Evolutionary conservation across 2,113 vertebrate genomes (phyloP).

Genomic region (Antigone vipio): DNA sequence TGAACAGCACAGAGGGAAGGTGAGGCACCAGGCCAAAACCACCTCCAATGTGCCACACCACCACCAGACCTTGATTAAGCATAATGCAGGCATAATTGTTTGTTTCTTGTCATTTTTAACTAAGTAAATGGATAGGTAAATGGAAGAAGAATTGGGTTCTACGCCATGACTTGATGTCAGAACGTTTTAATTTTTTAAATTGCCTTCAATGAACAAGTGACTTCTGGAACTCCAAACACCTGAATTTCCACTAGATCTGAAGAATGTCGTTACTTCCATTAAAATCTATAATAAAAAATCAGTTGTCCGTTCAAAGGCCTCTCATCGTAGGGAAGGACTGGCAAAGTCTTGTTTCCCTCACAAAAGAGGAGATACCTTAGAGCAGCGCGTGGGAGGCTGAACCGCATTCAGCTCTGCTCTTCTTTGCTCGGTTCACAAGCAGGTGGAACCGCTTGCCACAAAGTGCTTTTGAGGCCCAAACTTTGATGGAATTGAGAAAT

Average conservation of each 20-base stretch:
- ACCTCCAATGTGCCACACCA: fast-evolving
- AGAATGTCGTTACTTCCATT: too few relatives aligned
- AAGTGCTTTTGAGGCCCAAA: not conserved
- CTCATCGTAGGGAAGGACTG: not conserved
- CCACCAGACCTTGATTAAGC: not conserved
- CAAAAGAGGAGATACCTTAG: not conserved
- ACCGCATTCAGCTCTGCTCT: fast-evolving
- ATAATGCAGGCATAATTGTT: not conserved
- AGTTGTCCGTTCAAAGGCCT: not conserved
- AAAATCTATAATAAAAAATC: not conserved
- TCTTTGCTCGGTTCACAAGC: fast-evolving
- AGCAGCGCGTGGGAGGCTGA: fast-evolving
- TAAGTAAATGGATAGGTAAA: not conserved
- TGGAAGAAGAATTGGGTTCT: not conserved
- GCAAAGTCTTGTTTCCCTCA: not conserved
- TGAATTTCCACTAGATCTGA: not conserved
- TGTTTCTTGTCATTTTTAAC: not conserved
- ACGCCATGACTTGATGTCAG: fast-evolving
- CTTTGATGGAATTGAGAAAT: not conserved
- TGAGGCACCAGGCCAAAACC: not conserved
- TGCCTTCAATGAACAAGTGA: not conserved
- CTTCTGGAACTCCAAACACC: not conserved
- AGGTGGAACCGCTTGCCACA: not conserved
- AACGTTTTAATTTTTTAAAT: not conserved
- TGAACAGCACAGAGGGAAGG: not conserved